Evolutionary conservation across 2,797 vertebrate species (phyloP), one percentile per base, ranked within the genome.

Genomic region (Smutsia temminckii): DNA sequence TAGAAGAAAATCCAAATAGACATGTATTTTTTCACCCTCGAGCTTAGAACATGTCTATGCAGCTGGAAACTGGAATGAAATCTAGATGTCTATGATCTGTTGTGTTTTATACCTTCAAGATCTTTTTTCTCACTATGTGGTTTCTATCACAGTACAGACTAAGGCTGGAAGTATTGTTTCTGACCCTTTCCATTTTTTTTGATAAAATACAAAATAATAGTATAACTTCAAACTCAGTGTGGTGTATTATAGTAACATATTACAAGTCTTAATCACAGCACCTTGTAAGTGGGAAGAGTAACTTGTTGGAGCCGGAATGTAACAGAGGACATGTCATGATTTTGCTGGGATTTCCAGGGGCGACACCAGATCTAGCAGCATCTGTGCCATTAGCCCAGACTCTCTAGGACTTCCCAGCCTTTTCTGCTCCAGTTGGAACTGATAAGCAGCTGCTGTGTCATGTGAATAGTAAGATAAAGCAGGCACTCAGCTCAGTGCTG

Each of bases 401-500:
- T 94, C 27, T n/a, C 59, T 23, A 64, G 87, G 80, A 61, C 63
- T 92, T 74, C 4, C 25, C 12, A 69, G 68, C 0, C 20, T 72
- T 89, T 91, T 84, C 37, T 57, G 64, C 51, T 46, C 64, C 75
- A 37, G 34, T 37, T 66, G 21, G 83, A 89, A 94, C 81, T 40
- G 77, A 34, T 83, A 93, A 94, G 74, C 12, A 17, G 61, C 78
- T 61, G 53, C 69, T 85, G 78, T 95, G 78, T 97, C 59, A 8
- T 16, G n/a, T 89, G 96, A 83, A 64, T 12, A 68, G 84, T 4
- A 37, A 84, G 88, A 64, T 95, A 46, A 94, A 86, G 79, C 49
- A 86, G 92, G 16, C 69, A 69, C 74, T 92, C 59, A 25, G 87
- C 72, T 90, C 85, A 66, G 88, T 77, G 25, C 66, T 6, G 46